Evolutionary conservation across 2,797 vertebrate genomes (phyloP).

Genomic region (Dendrocincla tyrannina): DNA sequence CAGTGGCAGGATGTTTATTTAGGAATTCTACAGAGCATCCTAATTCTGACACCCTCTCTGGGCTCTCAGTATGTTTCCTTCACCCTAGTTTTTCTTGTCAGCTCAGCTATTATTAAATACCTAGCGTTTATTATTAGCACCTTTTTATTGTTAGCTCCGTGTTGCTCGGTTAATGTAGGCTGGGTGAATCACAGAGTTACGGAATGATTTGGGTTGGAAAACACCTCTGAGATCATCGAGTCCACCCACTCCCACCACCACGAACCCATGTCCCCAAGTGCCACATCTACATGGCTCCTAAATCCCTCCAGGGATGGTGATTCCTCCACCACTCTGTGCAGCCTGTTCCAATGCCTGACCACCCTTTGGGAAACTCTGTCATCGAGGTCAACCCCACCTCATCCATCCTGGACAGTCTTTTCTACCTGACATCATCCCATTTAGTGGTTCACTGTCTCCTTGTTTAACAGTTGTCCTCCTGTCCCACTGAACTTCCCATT

Average conservation of each 20-base stretch:
- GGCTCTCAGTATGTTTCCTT: background rate
- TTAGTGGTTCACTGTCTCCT: background rate
- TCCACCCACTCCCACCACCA: background rate
- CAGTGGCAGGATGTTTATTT: background rate
- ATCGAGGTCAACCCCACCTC: fast-evolving
- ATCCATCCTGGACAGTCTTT: background rate
- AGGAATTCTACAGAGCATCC: background rate
- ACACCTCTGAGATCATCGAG: background rate
- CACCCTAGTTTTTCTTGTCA: background rate
- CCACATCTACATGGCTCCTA: background rate
- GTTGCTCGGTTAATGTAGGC: background rate
- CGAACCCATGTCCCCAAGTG: background rate
- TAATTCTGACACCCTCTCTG: background rate
- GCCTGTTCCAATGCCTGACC: background rate
- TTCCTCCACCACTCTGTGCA: background rate
- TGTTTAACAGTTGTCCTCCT: background rate
- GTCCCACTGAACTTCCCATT: background rate
- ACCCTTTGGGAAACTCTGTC: background rate
- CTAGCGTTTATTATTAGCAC: background rate
- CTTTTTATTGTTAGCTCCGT: background rate
- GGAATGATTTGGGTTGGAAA: background rate
- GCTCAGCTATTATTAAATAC: background rate
- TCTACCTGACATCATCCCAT: background rate
- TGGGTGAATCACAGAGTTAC: background rate
- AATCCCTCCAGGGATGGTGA: background rate